Evolutionary conservation across 2,888 invertebrate species (phyloP), one percentile per base, ranked within the genome.

Genomic region (Apamea anceps): DNA sequence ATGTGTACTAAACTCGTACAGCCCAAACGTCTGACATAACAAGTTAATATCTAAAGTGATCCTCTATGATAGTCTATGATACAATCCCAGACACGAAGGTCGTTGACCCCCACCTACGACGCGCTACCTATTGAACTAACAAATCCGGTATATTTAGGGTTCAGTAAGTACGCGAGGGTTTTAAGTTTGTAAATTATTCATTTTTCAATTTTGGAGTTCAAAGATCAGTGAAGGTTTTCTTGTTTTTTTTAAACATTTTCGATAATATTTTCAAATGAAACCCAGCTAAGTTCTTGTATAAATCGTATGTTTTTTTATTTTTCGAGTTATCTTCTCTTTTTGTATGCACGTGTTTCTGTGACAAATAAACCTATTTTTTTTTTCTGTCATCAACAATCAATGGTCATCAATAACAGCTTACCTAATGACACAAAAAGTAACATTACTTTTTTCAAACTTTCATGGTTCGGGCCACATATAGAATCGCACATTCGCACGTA

Each of bases 131-230:
- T 88, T 88, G 87, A 88, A 90, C 85, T 77, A 77, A 71, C 80
- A 83, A 84, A 86, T 87, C 89, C 89, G 85, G 90, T 88, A 87
- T 88, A 75, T 85, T 82, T 89, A 74, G 89, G 85, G 89, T 77
- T 51, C 90, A 51, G 82, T 68, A 28, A 51, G 81, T 65, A 28
- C 21, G 70, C 21, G 2, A 7, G 8, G 32, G 21, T 15, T 42
- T 60, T 42, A 18, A 0, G 62, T 62, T 25, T n/a, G 15, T 25
- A 32, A 32, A 71, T 32, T 25, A 32, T 15, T 10, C 1, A 3
- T 37, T 57, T 72, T 37, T 37, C 0, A 37, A 72, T 57, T 54
- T 12, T 3, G 25, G 0, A 57, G 3, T 57, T 71, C 15, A 6
- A 71, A 32, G 10, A 25, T 54, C 51, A 25, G 51, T 8, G 7